These are phyloP conservation scores for Antedon mediterranea DNA, from an alignment of 53 echinoderm and acorn worm genomes.

Conservation along the genomic window DNA sequence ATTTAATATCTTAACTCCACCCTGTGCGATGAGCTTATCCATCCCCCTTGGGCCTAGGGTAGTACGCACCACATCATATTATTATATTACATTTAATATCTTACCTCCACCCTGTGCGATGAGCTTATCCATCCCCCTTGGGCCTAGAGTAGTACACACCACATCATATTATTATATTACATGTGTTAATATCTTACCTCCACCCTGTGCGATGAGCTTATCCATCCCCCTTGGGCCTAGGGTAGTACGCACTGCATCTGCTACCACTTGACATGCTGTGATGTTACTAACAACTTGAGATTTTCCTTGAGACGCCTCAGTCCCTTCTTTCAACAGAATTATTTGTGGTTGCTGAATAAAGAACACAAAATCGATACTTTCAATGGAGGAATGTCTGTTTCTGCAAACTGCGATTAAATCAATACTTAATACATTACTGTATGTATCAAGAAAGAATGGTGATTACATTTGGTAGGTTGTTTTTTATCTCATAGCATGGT, in stretches of 20 bases:
- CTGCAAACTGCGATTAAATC: no score
- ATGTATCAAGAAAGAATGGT: no score
- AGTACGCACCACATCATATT: no score
- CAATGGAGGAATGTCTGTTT: no score
- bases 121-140: slow-evolving; percentile 95
- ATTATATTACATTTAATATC: no score
- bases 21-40: slow-evolving; percentile 90
- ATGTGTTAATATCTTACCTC: slow-evolving; percentile 77
- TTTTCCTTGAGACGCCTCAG: slow-evolving; percentile 88
- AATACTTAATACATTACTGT: no score
- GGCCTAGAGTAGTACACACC: slow-evolving; percentile 87
- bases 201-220: slow-evolving; percentile 71
- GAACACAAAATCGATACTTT: no score
- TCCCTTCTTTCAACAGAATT: slow-evolving; percentile 95
- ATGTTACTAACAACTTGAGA: slow-evolving; percentile 95
- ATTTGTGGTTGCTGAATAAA: slow-evolving; percentile 82
- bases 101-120: slow-evolving; percentile 67
- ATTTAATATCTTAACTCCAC: slow-evolving; percentile 64
- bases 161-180: no score
- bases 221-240: slow-evolving; percentile 97
- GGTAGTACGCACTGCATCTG: slow-evolving; percentile 91
- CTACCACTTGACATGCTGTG: slow-evolving; percentile 97
- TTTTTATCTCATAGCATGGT: no score
- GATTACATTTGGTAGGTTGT: no score
- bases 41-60: slow-evolving; percentile 93